A percentile compares a stretch with the other conserved stretches of the same genome.
These are phyloP conservation scores for Malurus elegans DNA, from an alignment of 2,113 vertebrate genomes.

Conservation along the genomic window DNA sequence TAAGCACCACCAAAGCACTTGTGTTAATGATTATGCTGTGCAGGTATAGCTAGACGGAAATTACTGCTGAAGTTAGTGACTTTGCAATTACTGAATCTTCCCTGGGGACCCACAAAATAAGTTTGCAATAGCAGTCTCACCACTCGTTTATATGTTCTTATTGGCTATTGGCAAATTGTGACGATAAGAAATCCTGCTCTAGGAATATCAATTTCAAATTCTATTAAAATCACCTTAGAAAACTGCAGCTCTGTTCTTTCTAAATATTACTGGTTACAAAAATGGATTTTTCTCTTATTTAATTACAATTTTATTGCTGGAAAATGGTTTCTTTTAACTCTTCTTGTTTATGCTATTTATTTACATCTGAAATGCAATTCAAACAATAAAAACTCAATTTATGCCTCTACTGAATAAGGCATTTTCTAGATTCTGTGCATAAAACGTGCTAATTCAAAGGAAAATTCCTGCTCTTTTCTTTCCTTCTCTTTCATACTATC, in stretches of 20 bases:
- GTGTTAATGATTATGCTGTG: slow-evolving; percentile 21
- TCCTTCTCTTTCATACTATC: neutral
- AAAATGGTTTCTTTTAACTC: neutral
- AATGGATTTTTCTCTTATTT: neutral
- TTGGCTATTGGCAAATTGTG: slow-evolving; percentile 6
- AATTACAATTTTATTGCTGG: neutral
- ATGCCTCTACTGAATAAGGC: neutral
- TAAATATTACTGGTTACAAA: neutral
- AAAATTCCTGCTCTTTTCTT: neutral
- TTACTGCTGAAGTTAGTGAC: slow-evolving; percentile 28
- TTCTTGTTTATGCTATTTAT: neutral
- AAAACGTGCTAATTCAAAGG: neutral
- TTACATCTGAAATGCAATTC: neutral
- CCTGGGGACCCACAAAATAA: neutral
- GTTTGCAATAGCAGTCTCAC: neutral
- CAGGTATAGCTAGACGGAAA: slow-evolving; percentile 1
- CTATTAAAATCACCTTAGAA: slow-evolving; percentile 23
- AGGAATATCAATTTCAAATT: slow-evolving; percentile 31
- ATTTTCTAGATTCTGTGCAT: neutral
- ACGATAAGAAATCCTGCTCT: slow-evolving; percentile 9
- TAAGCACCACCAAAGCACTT: neutral
- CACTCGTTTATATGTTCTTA: neutral
- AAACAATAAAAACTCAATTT: neutral
- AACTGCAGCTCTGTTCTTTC: neutral
- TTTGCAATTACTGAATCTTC: slow-evolving; percentile 38